phyloP scores from a whole-genome alignment of 1,140 invertebrate species.

The Hirudo medicinalis region DNA sequence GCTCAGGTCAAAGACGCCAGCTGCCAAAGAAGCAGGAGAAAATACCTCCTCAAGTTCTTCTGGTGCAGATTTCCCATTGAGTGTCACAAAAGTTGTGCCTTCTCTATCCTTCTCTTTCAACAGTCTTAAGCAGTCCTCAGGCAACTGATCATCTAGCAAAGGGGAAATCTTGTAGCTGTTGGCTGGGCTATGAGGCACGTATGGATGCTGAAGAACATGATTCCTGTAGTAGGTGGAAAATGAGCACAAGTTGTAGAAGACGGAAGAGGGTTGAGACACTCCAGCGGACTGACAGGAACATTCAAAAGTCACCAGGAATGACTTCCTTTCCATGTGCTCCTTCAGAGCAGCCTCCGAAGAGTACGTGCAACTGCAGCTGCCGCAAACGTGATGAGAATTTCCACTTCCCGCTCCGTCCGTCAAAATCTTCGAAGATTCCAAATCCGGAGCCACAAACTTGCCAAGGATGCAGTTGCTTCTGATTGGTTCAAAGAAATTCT shows the following conservation, averaged over 20 bases:
- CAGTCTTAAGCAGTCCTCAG: neutral
- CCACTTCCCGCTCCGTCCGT: neutral
- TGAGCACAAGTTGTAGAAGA: conserved; percentile 8
- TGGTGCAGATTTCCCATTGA: no score
- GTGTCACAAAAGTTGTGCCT: no score
- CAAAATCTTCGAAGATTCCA: neutral
- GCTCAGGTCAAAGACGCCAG: no score
- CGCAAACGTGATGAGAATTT: neutral
- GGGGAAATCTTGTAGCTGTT: conserved; percentile 2
- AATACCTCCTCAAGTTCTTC: no score
- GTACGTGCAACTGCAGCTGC: neutral
- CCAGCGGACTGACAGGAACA: neutral
- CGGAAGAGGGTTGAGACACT: neutral
- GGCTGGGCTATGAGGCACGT: neutral
- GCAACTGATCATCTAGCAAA: conserved; percentile 1
- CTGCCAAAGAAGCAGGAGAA: no score
- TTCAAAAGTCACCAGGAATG: conserved; percentile 3
- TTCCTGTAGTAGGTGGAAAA: neutral
- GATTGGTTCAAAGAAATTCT: neutral
- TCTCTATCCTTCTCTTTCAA: neutral
- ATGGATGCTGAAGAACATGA: neutral
- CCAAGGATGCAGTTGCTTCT: neutral
- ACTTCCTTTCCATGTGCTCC: neutral
- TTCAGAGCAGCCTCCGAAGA: neutral
- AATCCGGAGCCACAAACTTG: neutral